A percentile compares a stretch with the other conserved stretches of the same genome.
These are phyloP conservation scores for Dasypus novemcinctus DNA, from an alignment of 2,113 vertebrate genomes.

Conservation along the genomic window DNA sequence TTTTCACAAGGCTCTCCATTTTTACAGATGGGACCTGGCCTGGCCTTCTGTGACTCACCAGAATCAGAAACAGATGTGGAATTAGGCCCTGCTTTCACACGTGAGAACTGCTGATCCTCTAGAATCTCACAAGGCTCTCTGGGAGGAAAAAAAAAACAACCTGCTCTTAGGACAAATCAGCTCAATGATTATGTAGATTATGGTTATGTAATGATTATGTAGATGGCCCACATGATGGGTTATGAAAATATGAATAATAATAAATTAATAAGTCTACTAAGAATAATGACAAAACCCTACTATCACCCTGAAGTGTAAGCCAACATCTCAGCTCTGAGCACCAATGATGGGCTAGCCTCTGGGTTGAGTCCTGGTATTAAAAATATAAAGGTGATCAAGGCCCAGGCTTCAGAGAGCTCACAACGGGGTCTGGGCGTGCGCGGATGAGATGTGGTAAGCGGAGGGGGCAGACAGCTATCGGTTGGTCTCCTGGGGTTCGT, in stretches of 20 bases:
- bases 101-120: neutral
- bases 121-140: neutral
- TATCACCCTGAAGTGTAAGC: neutral
- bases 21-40: constrained; percentile 49
- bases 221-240: neutral
- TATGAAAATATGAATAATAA: neutral
- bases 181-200: neutral
- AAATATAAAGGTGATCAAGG: neutral
- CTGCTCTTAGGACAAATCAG: neutral
- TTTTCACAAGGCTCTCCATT: constrained; percentile 66
- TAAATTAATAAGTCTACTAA: neutral
- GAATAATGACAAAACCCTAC: neutral
- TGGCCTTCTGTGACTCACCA: constrained; percentile 53
- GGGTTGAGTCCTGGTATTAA: neutral
- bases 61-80: constrained; percentile 73
- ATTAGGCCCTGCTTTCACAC: neutral
- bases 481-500: neutral
- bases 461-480: neutral
- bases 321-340: neutral
- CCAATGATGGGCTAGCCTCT: neutral
- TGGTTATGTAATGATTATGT: too few relatives aligned
- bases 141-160: neutral
- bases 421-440: fast-evolving
- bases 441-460: too few relatives aligned
- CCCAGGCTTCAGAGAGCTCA: neutral